Percentiles rank a stretch among this genome's conserved stretches.
Evolutionary conservation across 2,113 vertebrate genomes (phyloP).

Genomic region (Microcebus tavaratra): DNA sequence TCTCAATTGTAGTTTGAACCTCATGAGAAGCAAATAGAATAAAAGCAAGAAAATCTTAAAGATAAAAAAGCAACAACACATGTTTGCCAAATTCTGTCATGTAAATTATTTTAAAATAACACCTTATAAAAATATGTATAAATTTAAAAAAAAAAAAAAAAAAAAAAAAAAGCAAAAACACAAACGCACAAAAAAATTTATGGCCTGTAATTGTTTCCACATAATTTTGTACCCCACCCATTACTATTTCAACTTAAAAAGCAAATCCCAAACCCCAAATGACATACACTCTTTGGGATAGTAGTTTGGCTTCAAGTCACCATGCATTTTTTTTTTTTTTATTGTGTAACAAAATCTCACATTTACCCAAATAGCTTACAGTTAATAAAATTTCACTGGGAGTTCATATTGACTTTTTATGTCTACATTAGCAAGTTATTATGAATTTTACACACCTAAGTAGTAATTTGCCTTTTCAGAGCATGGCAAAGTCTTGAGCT

Average conservation of each 20-base stretch:
- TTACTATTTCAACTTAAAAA: neutral
- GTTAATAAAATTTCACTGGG: constrained; percentile 5
- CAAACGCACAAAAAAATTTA: neutral
- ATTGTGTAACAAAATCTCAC: neutral
- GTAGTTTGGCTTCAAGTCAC: constrained; percentile 29
- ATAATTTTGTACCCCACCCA: neutral
- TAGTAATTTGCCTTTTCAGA: neutral
- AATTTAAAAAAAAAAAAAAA: too few relatives aligned
- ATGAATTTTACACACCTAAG: neutral
- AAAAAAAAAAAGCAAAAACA: constrained; percentile 13
- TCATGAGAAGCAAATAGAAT: constrained; percentile 55
- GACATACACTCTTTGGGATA: neutral
- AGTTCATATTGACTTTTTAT: neutral
- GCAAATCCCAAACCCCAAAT: neutral
- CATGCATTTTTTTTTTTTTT: neutral
- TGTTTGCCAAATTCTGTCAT: too few relatives aligned
- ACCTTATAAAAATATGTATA: too few relatives aligned
- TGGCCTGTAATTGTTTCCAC: neutral
- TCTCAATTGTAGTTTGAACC: constrained; percentile 54
- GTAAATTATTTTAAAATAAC: too few relatives aligned
- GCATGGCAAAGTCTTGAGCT: neutral
- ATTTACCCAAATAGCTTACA: constrained; percentile 16
- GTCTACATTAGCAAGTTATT: neutral
- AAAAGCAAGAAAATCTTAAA: constrained; percentile 33
- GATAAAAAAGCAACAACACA: constrained; percentile 33